Evolutionary conservation across 2,113 vertebrate species (phyloP), one percentile per base, ranked within the genome.

Genomic region (Rafetus swinhoei): DNA sequence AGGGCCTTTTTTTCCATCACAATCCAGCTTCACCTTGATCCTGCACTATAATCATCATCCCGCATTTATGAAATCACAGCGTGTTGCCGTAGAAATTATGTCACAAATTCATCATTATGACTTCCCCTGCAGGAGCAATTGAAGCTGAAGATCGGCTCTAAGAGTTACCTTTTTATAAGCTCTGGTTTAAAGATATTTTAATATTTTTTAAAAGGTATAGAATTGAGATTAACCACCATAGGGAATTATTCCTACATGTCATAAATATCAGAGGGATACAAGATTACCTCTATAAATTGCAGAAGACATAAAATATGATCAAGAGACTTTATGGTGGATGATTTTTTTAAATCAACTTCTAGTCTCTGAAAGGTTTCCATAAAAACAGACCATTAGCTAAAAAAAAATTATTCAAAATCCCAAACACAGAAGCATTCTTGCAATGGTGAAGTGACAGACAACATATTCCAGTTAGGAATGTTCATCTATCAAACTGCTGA

Each of bases 1-100:
- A 4, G 0, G 74, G 79, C 93, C 79, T 94, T 95, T 96, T 32
- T 80, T 97, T 96, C 94, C 95, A 97, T 95, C 94, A 95, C 96
- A 97, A 97, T 97, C 85, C 95, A 87, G 80, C 86, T 96, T 97
- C 97, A 97, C 97, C 96, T 88, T 97, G 97, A 97, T 97, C 97
- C 93, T 94, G 82, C 95, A 94, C 88, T 96, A 92, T 97, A 97
- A 97, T 97, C 96, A 93, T 94, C 82, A 93, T 89, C 90, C 88
- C 88, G 18, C 94, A 92, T 97, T 97, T 97, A 97, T 97, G 97
- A 97, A 97, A 97, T 97, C 96, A 54, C 97, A 97, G 97, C 96
- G 52, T 97, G 97, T 83, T 88, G 89, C 96, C 72, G 0, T 86
- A 93, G 96, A 97, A 97, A 97, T 97, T 97, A 97, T 97, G 96